Base-by-base conservation (phyloP, 2,797 vertebrate species). In the Odontamblyopus lacepedii region DNA sequence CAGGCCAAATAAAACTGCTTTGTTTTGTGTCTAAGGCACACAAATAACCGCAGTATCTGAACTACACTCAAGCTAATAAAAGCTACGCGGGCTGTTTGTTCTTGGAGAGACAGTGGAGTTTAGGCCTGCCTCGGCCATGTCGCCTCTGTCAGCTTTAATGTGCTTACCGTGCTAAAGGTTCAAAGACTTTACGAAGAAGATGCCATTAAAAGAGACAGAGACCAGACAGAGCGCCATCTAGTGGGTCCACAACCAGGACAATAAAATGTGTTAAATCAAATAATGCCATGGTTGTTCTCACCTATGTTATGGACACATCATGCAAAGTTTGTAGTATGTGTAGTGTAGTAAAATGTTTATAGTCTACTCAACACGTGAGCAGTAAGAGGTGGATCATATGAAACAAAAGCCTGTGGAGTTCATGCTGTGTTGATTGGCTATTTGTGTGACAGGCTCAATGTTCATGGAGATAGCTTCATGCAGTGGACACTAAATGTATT, bases 171-270 rank as follows among this genome's bases (percentile, higher is more conserved):
- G 65, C 64, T 69, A 75, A 80, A 82, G 78, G 74, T 87, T 85
- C 72, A 79, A 84, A 85, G 32, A 82, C 73, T 70, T 32, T 75
- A 73, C 63, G 38, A 16, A 62, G 29, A 77, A 82, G 41, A 82
- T 67, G 77, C 72, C 13, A 72, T 76, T 71, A 67, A 71, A 81
- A 67, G 6, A 69, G 6, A 69, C 16, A 16, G 32, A 50, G 60
- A 67, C 80, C 27, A 60, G 55, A 69, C 75, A 44, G 62, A 50
- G 85, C 85, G 87, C 88, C 89, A 86, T 77, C 87, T 88, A 89
- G 82, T 53, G 83, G 64, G 61, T 0, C 27, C 15, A 15, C 50
- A 70, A 73, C 72, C 73, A 62, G 59, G 74, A 55, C 59, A 63
- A 0, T 61, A 26, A 29, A 53, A 64, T 79, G 55, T 71, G 29